Evolutionary conservation across 2,888 invertebrate genomes (phyloP).

Genomic region (Netelia inedita): DNA sequence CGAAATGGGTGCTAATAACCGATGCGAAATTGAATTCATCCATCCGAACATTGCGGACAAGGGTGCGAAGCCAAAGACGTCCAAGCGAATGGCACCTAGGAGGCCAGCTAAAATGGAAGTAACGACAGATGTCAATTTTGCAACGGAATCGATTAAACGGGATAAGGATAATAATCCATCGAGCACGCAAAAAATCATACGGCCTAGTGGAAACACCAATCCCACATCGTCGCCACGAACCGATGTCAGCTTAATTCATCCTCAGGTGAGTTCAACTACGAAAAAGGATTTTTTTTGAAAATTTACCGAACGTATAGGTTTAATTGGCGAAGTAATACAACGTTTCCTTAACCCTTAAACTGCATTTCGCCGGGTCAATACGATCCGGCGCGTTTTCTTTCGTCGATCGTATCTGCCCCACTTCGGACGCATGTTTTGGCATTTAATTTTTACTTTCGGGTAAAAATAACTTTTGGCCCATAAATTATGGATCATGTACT

Average conservation of each 20-base stretch:
- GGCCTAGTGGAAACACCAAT: slow-evolving; percentile 11
- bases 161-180: slow-evolving; percentile 17
- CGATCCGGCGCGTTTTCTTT: too few species aligned
- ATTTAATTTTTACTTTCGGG: too few species aligned
- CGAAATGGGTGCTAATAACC: slow-evolving; percentile 61
- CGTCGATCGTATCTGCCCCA: too few species aligned
- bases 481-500: too few species aligned
- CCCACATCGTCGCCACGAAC: slow-evolving; percentile 41
- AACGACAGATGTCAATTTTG: slow-evolving; percentile 50
- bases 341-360: too few species aligned
- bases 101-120: slow-evolving; percentile 65
- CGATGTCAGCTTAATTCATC: slow-evolving; percentile 57
- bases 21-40: slow-evolving; percentile 38
- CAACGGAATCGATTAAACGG: slow-evolving; percentile 37
- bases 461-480: too few species aligned
- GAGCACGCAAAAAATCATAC: neutral
- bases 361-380: too few species aligned
- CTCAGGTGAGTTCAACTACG: slow-evolving; percentile 64
- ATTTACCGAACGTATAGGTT: neutral
- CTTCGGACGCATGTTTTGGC: too few species aligned
- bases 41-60: slow-evolving; percentile 32
- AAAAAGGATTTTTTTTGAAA: neutral
- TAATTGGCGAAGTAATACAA: neutral
- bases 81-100: slow-evolving; percentile 73
- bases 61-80: slow-evolving; percentile 50